Percentiles rank a stretch among this genome's conserved stretches.
phyloP scores from a whole-genome alignment of 2,888 invertebrate genomes.

The Galeruca laticollis region DNA sequence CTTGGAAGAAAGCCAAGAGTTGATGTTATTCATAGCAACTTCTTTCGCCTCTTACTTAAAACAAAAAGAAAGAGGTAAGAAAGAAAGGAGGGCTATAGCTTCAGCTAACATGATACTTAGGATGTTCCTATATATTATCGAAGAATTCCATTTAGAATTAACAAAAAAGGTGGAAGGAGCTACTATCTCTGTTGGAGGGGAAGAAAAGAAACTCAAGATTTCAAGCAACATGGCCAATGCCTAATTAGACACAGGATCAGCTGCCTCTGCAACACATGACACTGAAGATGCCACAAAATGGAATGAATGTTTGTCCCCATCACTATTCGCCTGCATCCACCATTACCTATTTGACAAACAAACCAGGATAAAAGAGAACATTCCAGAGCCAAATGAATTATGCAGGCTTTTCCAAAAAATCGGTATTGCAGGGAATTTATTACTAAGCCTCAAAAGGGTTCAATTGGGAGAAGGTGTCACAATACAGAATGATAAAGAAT shows the following conservation, averaged over 20 bases:
- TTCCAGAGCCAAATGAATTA: not conserved
- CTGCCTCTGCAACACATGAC: slow-evolving; percentile 30
- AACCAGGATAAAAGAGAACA: not conserved
- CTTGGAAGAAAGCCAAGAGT: no score
- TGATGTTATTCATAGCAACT: not conserved
- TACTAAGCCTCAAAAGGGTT: slow-evolving; percentile 36
- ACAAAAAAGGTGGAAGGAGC: slow-evolving; percentile 44
- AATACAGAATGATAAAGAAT: slow-evolving; percentile 8
- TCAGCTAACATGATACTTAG: slow-evolving; percentile 47
- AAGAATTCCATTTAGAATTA: slow-evolving; percentile 47
- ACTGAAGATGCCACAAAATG: no score
- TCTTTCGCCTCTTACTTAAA: slow-evolving; percentile 49
- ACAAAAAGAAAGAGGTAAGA: slow-evolving; percentile 49
- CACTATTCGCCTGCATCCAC: slow-evolving; percentile 52
- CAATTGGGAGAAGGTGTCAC: slow-evolving; percentile 27
- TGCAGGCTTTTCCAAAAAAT: slow-evolving; percentile 27
- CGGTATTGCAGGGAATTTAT: slow-evolving; percentile 37
- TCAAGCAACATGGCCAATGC: slow-evolving; percentile 13
- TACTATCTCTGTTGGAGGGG: slow-evolving; percentile 50
- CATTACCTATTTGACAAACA: slow-evolving; percentile 43
- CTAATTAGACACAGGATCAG: not conserved
- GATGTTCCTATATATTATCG: slow-evolving; percentile 49
- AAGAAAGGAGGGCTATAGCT: slow-evolving; percentile 49
- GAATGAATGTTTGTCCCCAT: slow-evolving; percentile 55
- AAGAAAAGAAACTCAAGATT: slow-evolving; percentile 54